Evolutionary conservation across 2,797 vertebrate genomes (phyloP).

Genomic region (Knipowitschia caucasica): DNA sequence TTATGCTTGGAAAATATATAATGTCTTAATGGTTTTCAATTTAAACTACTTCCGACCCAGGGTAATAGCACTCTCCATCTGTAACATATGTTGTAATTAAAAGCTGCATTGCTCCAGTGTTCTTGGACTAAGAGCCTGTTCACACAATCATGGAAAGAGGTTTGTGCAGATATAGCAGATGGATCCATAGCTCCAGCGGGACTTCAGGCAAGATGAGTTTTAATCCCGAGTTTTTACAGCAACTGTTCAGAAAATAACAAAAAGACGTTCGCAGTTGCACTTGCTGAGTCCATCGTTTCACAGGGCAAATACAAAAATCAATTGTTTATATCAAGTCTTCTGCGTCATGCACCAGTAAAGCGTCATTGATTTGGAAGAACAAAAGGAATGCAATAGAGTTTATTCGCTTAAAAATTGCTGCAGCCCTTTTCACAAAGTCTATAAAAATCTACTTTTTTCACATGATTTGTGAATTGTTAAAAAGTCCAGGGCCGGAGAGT

Average conservation of each 20-base stretch:
- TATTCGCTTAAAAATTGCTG: constrained; percentile 16
- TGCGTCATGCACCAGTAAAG: constrained; percentile 35
- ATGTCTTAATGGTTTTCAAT: not conserved
- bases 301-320: constrained; percentile 20
- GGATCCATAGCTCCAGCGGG: constrained; percentile 18
- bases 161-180: constrained; percentile 33
- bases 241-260: constrained; percentile 26
- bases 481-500: not conserved
- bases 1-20: no score
- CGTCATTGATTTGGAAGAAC: constrained; percentile 51
- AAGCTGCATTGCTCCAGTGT: constrained; percentile 1
- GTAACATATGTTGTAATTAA: not conserved
- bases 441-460: constrained; percentile 3
- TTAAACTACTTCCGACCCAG: not conserved
- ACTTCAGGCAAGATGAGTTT: constrained; percentile 28
- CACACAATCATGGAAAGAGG: constrained; percentile 28
- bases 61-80: not conserved
- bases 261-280: constrained; percentile 29
- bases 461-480: not conserved
- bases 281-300: constrained; percentile 20
- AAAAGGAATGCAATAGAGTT: constrained; percentile 44
- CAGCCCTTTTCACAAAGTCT: constrained; percentile 1
- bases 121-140: constrained; percentile 15
- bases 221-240: constrained; percentile 20
- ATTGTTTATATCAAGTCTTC: constrained; percentile 44